These are phyloP conservation scores for Paelopatides confundens DNA, from an alignment of 53 echinoderm and acorn worm genomes.

Conservation along the genomic window DNA sequence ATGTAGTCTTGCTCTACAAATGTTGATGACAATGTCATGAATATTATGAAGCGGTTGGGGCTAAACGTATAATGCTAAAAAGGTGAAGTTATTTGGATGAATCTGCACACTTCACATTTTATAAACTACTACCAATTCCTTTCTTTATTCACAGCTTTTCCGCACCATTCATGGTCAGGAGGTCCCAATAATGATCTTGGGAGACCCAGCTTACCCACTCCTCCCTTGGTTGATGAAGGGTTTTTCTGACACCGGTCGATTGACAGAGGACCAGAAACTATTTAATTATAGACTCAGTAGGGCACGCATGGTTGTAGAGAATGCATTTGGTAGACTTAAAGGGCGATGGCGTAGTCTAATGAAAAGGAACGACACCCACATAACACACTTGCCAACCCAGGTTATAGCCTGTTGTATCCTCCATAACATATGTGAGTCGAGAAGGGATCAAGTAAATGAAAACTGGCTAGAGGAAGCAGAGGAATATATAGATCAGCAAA, in stretches of 20 bases:
- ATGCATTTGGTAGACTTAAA: slow-evolving; percentile 74
- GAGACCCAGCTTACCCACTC: slow-evolving; percentile 77
- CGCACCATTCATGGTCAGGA: slow-evolving; percentile 41
- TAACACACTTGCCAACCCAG: slow-evolving; percentile 47
- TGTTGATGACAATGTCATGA: too few species aligned
- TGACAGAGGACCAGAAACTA: not conserved
- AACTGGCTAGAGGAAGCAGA: not conserved
- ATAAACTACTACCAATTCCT: too few species aligned
- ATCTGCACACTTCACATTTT: not conserved
- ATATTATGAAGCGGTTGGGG: too few species aligned
- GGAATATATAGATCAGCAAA: not conserved
- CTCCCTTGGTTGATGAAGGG: slow-evolving; percentile 79
- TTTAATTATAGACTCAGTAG: slow-evolving; percentile 68
- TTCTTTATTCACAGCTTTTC: not conserved
- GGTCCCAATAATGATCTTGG: slow-evolving; percentile 63
- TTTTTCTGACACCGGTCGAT: slow-evolving; percentile 17
- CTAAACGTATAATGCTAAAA: too few species aligned
- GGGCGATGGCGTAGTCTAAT: slow-evolving; percentile 70
- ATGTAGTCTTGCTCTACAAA: too few species aligned
- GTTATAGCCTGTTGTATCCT: slow-evolving; percentile 67
- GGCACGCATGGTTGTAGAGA: slow-evolving; percentile 70
- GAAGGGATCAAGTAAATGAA: slow-evolving; percentile 10
- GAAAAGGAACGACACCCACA: slow-evolving; percentile 61
- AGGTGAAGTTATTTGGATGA: not conserved
- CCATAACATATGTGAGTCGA: slow-evolving; percentile 69